Evolutionary conservation across 1,140 invertebrate species (phyloP), one percentile per base, ranked within the genome.

Genomic region (Coptotermes formosanus): DNA sequence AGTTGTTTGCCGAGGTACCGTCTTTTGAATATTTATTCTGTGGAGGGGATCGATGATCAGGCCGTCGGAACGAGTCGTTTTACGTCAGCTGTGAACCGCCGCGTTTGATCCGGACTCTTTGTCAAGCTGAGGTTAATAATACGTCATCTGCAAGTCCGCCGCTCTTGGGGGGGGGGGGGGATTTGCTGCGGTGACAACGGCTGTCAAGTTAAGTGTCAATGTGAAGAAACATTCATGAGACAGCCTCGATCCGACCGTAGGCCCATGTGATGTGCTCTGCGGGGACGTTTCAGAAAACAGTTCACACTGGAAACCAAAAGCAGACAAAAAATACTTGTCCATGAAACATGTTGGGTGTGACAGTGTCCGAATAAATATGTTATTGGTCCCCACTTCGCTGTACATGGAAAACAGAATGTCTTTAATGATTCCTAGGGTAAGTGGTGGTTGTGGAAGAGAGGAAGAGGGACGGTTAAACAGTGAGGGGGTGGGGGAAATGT

Each of bases 321-420:
- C 16, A 21, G 52, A 21, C 14, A 55, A 55, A 38, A 55, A 55
- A 55, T 55, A 4, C 52, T 12, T 21, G 52, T 55, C 52, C 52
- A 21, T 55, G 52, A 55, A 55, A 55, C 52, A 55, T 19, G 52
- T 55, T 75, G 16, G 64, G 64, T 30, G 25, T 75, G 64, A 75
- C 64, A 75, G 25, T 6, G 16, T 25, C 21, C 25, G 8, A 25
- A 75, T 75, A 75, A 75, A 75, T 75, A n/a, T 30, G 64, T 75
- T 9, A 75, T 75, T 25, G 64, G 64, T 55, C 52, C 52, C 52
- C 52, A 21, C 52, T 55, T 55, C 16, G 19, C 52, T 4, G 3
- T 25, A 75, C 64, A 30, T 30, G 64, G 64, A 75, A 75, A 75
- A 75, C 64, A 75, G 59, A 64, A 75, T 75, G 64, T 75, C 64